A percentile compares a stretch with the other conserved stretches of the same genome.
Conservation (phyloP, 2,797 vertebrate species). For the Notamacropus eugenii region DNA sequence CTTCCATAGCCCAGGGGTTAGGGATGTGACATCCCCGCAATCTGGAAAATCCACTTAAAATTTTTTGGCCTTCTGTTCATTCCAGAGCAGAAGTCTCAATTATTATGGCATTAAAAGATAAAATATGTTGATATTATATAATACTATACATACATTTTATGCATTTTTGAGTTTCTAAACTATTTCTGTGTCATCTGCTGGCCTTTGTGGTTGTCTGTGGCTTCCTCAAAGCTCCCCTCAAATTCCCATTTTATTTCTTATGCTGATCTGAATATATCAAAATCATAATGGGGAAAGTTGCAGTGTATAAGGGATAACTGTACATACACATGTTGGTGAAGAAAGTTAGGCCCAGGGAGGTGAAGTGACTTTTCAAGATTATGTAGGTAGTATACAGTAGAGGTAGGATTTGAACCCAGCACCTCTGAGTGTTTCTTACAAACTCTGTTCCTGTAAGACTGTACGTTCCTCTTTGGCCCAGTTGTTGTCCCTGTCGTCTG, state of each 20-base stretch:
- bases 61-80: background rate
- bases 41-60: background rate
- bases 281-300: background rate
- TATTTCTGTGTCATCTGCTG: too few relatives aligned
- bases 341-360: background rate
- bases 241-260: background rate
- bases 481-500: background rate
- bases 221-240: background rate
- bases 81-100: background rate
- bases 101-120: background rate
- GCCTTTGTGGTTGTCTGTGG: background rate
- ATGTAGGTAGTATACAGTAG: background rate
- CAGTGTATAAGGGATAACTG: background rate
- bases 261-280: background rate
- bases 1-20: background rate
- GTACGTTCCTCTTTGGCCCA: background rate
- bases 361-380: background rate
- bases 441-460: background rate
- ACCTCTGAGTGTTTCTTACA: background rate
- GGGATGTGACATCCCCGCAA: fast-evolving
- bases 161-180: too few relatives aligned
- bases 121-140: background rate
- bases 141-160: too few relatives aligned
- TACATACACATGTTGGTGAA: background rate
- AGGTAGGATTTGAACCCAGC: background rate